Base-by-base conservation (phyloP, 2,888 invertebrate species). In the Drosophila rellima region DNA sequence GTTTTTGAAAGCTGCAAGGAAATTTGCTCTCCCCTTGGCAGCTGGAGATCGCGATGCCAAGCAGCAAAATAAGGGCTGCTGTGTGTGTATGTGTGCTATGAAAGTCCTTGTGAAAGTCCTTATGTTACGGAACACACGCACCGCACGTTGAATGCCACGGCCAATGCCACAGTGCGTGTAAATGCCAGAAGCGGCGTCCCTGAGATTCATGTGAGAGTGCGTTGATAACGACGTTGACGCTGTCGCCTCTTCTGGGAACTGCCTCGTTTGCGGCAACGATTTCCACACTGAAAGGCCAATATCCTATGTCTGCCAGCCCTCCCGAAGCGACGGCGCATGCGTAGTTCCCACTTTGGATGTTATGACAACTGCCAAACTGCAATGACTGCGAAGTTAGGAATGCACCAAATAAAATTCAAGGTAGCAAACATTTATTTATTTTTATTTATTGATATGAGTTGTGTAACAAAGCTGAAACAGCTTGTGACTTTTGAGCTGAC, bases 201-300 rank as follows among this genome's bases (percentile, higher is more conserved):
- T 45, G 44, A 56, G 33, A 23, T 35, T 33, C 8, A 54, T 10
- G 40, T 31, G 39, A 40, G 52, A 40, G 29, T 31, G 29, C n/a
- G 8, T 29, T 17, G 18, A 18, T 31, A 40, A 54, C 29, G 52
- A 29, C 13, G 52, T 26, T 51, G 51, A 50, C 15, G 50, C 6
- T 40, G 18, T 29, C 5, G 52, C 7, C 10, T 23, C 23, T 20
- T 33, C 18, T 50, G 50, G 26, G 26, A 37, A 15, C 20, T 55
- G 77, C 37, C 56, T 62, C 63, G 61, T 51, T 33, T 55, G 64
- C 62, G 57, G 39, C 63, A 69, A 57, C 69, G 59, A 54, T 65
- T 48, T 65, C 64, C 71, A 47, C 66, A 75, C 71, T 52, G 74
- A 68, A 68, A 75, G 86, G 86, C 82, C 86, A 83, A 85, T 83